Evolutionary conservation across 2,797 vertebrate species (phyloP).

Genomic region (Pseudopleuronectes americanus): DNA sequence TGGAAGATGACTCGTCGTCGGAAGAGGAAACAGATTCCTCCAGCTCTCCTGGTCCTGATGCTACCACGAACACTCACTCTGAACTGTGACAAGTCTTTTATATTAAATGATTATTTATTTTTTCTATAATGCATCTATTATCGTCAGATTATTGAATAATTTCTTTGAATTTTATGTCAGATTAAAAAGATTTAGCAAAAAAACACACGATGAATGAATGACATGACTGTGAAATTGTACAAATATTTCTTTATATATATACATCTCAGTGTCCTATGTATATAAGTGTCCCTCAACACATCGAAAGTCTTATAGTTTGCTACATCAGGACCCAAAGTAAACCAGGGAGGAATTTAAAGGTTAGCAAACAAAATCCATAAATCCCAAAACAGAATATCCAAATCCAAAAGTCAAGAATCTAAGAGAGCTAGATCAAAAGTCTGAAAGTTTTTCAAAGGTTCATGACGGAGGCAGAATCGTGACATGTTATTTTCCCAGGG

Average conservation of each 20-base stretch:
- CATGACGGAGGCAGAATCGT: too few species aligned
- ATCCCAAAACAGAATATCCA: too few species aligned
- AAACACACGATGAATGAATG: too few species aligned
- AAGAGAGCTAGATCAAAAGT: too few species aligned
- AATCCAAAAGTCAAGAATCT: too few species aligned
- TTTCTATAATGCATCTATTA: neutral
- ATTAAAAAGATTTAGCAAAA: neutral
- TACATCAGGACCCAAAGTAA: too few species aligned
- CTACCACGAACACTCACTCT: slow-evolving; percentile 56
- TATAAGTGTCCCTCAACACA: neutral
- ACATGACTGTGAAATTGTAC: too few species aligned
- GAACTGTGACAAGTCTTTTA: slow-evolving; percentile 67
- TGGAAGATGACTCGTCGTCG: slow-evolving; percentile 24
- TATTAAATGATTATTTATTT: neutral
- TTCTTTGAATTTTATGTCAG: neutral
- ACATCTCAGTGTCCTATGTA: neutral
- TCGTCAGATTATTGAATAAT: neutral
- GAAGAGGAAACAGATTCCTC: slow-evolving; percentile 45
- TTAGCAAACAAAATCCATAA: too few species aligned
- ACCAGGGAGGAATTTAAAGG: too few species aligned
- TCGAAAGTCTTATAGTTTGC: too few species aligned
- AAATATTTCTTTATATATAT: neutral
- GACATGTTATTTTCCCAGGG: neutral
- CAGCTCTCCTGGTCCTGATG: neutral
- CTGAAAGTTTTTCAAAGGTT: too few species aligned